Percentiles rank a stretch among this genome's conserved stretches.
Conservation (phyloP, 2,797 vertebrate species). For the Falco concolor region DNA sequence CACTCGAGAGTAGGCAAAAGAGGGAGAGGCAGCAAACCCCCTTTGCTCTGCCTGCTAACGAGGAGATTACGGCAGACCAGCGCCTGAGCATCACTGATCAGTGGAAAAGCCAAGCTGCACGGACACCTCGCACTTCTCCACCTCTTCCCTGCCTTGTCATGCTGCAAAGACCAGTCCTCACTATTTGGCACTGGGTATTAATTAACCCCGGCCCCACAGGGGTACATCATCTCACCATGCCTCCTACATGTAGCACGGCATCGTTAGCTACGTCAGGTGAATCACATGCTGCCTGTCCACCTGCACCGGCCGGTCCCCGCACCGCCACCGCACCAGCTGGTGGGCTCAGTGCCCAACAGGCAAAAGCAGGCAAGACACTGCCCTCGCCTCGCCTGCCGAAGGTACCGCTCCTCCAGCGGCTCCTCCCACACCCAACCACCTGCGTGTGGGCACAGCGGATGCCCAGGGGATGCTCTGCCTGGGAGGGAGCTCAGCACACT, state of each 20-base stretch:
- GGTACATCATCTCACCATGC: background rate
- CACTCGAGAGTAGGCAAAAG: background rate
- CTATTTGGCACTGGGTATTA: background rate
- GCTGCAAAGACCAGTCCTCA: rapidly evolving
- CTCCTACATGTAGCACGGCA: background rate
- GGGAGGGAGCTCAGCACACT: rapidly evolving
- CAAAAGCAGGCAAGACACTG: background rate
- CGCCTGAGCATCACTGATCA: constrained; percentile 42
- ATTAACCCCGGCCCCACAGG: background rate
- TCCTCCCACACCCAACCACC: background rate
- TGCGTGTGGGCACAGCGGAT: rapidly evolving
- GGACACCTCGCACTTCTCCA: background rate
- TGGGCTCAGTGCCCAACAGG: rapidly evolving
- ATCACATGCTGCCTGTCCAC: rapidly evolving
- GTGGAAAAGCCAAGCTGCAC: background rate
- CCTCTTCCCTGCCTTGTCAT: background rate
- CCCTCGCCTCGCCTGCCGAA: background rate
- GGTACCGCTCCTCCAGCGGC: background rate
- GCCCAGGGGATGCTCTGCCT: background rate
- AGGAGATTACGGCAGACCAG: constrained; percentile 41
- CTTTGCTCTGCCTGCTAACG: constrained; percentile 44
- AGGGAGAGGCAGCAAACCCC: constrained; percentile 24
- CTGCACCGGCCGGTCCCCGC: background rate
- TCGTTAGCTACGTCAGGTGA: rapidly evolving
- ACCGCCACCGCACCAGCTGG: rapidly evolving